phyloP scores from a whole-genome alignment of 2,113 vertebrate species.

The Melanerpes formicivorus region DNA sequence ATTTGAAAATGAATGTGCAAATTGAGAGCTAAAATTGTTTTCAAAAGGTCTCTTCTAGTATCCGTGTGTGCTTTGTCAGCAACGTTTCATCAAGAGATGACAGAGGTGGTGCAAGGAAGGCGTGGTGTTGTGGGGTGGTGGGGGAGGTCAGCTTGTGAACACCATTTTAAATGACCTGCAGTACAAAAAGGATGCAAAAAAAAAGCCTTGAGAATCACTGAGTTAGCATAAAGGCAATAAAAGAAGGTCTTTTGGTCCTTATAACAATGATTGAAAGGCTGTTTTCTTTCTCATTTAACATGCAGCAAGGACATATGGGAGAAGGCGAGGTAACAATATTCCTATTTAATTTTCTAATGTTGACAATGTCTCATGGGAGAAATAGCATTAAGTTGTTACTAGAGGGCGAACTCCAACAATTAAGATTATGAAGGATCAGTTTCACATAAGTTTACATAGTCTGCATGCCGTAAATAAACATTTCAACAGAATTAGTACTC shows the following conservation, averaged over 20 bases:
- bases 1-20: background rate
- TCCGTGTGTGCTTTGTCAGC: background rate
- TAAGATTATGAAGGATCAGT: background rate
- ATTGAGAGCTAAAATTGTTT: background rate
- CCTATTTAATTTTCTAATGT: conserved; percentile 83
- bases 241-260: conserved; percentile 74
- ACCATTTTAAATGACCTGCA: conserved; percentile 2
- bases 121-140: background rate
- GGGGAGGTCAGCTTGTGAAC: conserved; percentile 1
- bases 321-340: conserved; percentile 97
- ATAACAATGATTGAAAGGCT: conserved; percentile 87
- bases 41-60: background rate
- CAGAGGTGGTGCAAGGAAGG: conserved; percentile 30
- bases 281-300: conserved; percentile 91
- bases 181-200: background rate
- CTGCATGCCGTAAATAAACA: conserved; percentile 56
- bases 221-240: conserved; percentile 66
- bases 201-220: conserved; percentile 49
- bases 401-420: conserved; percentile 46
- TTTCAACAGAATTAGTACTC: background rate
- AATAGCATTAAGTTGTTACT: conserved; percentile 47
- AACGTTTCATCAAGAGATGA: background rate
- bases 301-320: conserved; percentile 99
- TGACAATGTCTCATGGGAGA: conserved; percentile 76
- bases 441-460: background rate